Base-by-base conservation (phyloP, 2,888 invertebrate species). In the Apocheima hispidaria region DNA sequence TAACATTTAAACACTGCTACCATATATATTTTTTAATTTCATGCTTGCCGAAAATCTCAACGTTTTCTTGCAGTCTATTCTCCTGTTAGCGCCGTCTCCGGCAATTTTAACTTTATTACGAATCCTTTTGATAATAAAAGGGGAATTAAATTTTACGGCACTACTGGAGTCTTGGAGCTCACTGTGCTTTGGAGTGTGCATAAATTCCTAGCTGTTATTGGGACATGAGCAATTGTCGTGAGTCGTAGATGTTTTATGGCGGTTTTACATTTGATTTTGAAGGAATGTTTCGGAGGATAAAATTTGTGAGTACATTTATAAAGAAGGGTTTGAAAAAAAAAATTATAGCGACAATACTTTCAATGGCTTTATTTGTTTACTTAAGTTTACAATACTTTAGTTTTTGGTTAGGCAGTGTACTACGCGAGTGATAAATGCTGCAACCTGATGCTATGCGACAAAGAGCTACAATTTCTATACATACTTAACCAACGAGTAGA, bases 21-120 rank as follows among this genome's bases (percentile, higher is more conserved):
- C 2, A n/a, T 35, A 23, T 7, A 4, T 16, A 16, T 44, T n/a
- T 49, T 14, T 4, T 5, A 44, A 4, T 48, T 4, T 18, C 49
- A 4, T 30, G 48, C 33, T 48, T 50, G 52, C 58, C 20, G 52
- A 60, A 43, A 40, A 38, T 14, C 36, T 16, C 9, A 20, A 23
- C 18, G 28, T 43, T 50, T 62, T 66, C 51, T 62, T 57, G 56
- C 58, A 30, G 46, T 46, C 49, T 54, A 44, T 62, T 50, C 41
- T 40, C 38, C 58, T 60, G 63, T 63, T 49, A 61, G 46, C 64
- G 59, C 68, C 70, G 63, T 71, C 56, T 70, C 69, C 65, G 57
- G 71, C 74, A 78, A 81, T 81, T 83, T 84, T 76, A 78, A 81
- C 71, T 83, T 85, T 82, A 86, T 83, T 77, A 77, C 74, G 65